Conservation (phyloP, 2,113 vertebrate species). For the Cyprinodon brontotheroides region DNA sequence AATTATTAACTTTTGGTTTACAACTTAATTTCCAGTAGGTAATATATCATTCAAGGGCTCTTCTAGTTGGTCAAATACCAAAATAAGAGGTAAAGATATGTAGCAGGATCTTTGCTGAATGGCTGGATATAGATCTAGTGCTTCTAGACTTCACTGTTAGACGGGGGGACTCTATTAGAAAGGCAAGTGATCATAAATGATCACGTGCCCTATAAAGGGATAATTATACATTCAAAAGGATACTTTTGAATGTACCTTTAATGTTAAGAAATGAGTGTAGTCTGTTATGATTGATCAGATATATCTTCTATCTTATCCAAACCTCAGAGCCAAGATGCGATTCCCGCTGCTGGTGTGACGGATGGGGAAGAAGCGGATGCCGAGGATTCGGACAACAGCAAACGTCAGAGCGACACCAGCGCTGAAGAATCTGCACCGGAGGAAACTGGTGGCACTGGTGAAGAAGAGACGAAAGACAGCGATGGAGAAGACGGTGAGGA, state of each 20-base stretch:
- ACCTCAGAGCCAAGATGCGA: constrained; percentile 8
- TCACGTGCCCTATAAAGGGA: no score
- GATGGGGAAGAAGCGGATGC: constrained; percentile 56
- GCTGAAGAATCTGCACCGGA: neutral
- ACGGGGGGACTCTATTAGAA: no score
- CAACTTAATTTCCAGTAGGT: no score
- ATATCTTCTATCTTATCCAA: constrained; percentile 16
- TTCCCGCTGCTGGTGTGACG: constrained; percentile 6
- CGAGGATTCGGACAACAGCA: constrained; percentile 55
- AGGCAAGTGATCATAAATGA: no score
- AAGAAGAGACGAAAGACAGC: neutral
- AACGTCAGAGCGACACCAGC: constrained; percentile 5
- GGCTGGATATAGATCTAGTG: no score
- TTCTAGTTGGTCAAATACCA: no score
- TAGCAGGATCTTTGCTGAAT: no score
- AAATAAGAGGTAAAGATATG: no score
- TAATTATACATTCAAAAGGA: neutral
- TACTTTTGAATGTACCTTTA: neutral
- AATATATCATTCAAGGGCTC: no score
- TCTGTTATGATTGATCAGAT: constrained; percentile 12
- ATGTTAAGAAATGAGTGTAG: neutral
- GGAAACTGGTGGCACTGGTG: neutral
- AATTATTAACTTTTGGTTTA: no score
- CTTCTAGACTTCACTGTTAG: no score
- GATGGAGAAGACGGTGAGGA: neutral